phyloP scores from a whole-genome alignment of 2,797 vertebrate species.

The Diglossa cyanea region DNA sequence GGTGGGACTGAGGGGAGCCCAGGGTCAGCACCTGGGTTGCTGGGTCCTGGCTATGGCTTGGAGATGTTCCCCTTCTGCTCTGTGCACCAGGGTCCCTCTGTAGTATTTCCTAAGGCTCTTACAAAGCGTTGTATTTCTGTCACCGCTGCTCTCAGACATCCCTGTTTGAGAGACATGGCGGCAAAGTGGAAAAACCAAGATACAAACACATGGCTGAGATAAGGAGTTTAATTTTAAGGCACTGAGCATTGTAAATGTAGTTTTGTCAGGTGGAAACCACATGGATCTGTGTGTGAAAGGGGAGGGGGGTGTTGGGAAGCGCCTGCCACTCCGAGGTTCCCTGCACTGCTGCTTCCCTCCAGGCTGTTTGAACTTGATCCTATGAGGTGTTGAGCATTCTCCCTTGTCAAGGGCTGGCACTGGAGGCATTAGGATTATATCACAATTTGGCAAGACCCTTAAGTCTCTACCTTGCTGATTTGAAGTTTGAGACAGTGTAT shows the following conservation, averaged over 20 bases:
- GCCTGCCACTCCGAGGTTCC: neutral
- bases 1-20: neutral
- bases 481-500: neutral
- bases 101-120: neutral
- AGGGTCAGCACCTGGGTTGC: accelerated
- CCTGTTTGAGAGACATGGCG: neutral
- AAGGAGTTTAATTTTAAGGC: slow-evolving; percentile 5
- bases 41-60: neutral
- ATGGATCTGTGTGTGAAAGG: slow-evolving; percentile 9
- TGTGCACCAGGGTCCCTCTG: neutral
- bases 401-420: neutral
- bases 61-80: neutral
- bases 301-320: neutral
- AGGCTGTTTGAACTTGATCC: slow-evolving; percentile 11
- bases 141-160: neutral
- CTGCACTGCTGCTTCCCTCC: neutral
- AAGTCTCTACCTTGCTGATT: neutral
- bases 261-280: slow-evolving; percentile 47
- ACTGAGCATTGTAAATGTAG: neutral
- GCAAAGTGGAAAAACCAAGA: neutral
- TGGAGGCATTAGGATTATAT: neutral
- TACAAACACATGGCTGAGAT: neutral
- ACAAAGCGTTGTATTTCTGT: neutral
- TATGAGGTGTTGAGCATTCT: neutral
- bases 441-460: neutral